Conservation (phyloP, 2,888 invertebrate genomes). For the Trisateles emortualis region DNA sequence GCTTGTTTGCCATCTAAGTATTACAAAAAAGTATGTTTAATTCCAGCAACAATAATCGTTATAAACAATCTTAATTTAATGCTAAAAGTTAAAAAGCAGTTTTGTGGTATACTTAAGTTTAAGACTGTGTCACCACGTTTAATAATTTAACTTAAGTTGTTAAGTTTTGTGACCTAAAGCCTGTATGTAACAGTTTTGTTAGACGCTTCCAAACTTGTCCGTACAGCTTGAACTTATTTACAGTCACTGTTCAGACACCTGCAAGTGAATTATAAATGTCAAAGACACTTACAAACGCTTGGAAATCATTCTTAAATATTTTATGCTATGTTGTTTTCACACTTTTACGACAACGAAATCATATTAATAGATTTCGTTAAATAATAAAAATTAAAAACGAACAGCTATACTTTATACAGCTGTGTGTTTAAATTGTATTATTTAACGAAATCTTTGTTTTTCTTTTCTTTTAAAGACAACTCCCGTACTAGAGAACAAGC, state of each 20-base stretch:
- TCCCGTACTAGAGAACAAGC: too few relatives aligned
- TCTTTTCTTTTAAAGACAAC: too few relatives aligned
- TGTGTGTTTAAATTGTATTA: too few relatives aligned
- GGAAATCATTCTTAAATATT: neutral
- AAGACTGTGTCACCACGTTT: slow-evolving; percentile 21
- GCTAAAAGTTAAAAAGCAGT: neutral
- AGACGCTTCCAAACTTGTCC: slow-evolving; percentile 22
- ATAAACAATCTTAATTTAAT: too few relatives aligned
- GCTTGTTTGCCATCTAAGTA: too few relatives aligned
- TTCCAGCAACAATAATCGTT: too few relatives aligned
- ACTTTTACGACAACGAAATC: too few relatives aligned
- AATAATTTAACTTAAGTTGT: slow-evolving; percentile 42
- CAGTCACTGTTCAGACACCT: slow-evolving; percentile 27
- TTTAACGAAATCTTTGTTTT: too few relatives aligned
- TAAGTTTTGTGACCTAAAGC: slow-evolving; percentile 39
- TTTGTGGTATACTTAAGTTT: neutral
- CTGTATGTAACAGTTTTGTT: slow-evolving; percentile 30
- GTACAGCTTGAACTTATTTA: slow-evolving; percentile 29
- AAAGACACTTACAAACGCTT: neutral
- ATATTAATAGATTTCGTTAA: too few relatives aligned
- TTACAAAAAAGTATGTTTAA: too few relatives aligned
- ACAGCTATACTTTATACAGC: too few relatives aligned
- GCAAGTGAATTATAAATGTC: slow-evolving; percentile 17
- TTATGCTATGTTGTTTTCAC: neutral
- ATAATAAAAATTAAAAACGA: too few relatives aligned